Conservation (phyloP, 2,888 invertebrate genomes). For the Trisateles emortualis region DNA sequence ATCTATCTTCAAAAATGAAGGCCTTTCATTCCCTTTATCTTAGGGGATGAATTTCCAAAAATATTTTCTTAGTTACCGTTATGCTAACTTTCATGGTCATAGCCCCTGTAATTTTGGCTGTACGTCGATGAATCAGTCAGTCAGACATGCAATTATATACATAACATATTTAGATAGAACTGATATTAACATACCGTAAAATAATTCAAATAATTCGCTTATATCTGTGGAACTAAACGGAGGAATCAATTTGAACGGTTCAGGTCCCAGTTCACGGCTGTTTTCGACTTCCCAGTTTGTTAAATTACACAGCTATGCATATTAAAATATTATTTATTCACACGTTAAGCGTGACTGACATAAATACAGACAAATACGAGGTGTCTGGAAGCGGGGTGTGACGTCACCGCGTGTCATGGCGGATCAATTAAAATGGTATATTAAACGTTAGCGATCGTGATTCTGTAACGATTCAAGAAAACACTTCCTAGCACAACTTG, state of each 20-base stretch:
- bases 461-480: slow-evolving; percentile 4
- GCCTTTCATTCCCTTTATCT: too few relatives aligned
- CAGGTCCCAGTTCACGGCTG: slow-evolving; percentile 35
- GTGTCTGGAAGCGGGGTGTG: neutral
- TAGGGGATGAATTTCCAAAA: too few relatives aligned
- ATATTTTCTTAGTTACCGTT: too few relatives aligned
- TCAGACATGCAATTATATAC: too few relatives aligned
- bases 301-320: slow-evolving; percentile 38
- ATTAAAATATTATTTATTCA: slow-evolving; percentile 13
- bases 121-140: too few relatives aligned
- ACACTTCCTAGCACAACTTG: slow-evolving; percentile 26
- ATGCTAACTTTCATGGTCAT: too few relatives aligned
- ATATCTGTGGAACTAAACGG: neutral
- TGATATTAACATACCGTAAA: neutral
- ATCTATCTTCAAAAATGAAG: too few relatives aligned
- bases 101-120: too few relatives aligned
- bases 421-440: slow-evolving; percentile 21
- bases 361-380: neutral
- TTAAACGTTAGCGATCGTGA: slow-evolving; percentile 23
- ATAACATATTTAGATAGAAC: neutral
- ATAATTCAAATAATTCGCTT: neutral
- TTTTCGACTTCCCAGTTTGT: slow-evolving; percentile 32
- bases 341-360: slow-evolving; percentile 1
- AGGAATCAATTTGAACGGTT: neutral
- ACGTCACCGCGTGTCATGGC: slow-evolving; percentile 34